Evolutionary conservation across 2,888 invertebrate genomes (phyloP).

Genomic region (Caenorhabditis doughertyi): DNA sequence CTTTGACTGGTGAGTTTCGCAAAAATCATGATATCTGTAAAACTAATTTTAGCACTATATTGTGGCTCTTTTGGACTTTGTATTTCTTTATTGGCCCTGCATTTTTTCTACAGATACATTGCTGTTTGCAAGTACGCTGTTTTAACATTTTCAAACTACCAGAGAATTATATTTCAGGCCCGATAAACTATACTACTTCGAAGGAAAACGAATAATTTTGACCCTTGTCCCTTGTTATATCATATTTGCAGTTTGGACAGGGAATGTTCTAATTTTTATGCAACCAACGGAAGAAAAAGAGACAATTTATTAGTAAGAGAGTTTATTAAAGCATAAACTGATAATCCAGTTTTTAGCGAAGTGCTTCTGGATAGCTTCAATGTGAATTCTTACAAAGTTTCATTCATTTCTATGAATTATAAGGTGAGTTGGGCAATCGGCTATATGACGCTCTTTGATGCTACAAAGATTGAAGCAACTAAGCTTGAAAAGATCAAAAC

Average conservation of each 20-base stretch:
- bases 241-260: constrained; percentile 13
- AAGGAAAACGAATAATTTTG: constrained; percentile 31
- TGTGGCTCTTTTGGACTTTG: constrained; percentile 48
- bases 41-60: constrained; percentile 19
- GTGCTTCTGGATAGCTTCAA: constrained; percentile 7
- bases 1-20: constrained; percentile 6
- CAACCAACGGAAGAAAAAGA: neutral
- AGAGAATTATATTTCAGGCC: too few species aligned
- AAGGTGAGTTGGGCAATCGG: neutral
- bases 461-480: too few species aligned
- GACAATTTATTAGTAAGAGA: constrained; percentile 15
- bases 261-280: constrained; percentile 15
- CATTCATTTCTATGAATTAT: constrained; percentile 34
- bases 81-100: constrained; percentile 33
- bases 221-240: constrained; percentile 9
- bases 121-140: constrained; percentile 41
- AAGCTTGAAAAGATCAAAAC: too few species aligned
- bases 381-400: constrained; percentile 16
- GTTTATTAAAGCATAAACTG: neutral
- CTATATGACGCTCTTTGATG: too few species aligned
- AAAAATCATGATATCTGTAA: too few species aligned
- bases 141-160: too few species aligned
- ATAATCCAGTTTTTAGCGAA: constrained; percentile 20
- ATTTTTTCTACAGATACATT: constrained; percentile 52
- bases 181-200: constrained; percentile 38